Evolutionary conservation across 2,113 vertebrate species (phyloP), one percentile per base, ranked within the genome.

Genomic region (Narcine bancroftii): DNA sequence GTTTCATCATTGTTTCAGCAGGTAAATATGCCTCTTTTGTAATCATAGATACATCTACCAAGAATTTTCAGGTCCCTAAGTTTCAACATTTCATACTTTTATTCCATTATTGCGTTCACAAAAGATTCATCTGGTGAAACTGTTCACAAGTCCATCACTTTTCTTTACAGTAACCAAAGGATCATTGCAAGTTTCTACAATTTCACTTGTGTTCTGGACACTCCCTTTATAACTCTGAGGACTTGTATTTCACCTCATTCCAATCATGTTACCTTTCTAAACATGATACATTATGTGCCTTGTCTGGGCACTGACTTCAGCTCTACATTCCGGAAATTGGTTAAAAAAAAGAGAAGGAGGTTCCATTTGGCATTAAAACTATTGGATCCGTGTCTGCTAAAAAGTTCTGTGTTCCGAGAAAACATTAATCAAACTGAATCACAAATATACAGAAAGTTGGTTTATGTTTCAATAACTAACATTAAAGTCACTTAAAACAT

Each of bases 331-430:
- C 69, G 65, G 60, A 91, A 91, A 71, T 42, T 91, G 65, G 45
- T 13, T 21, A 71, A 69, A 45, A 66, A 66, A 77, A 36, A 7
- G 21, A 66, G 36, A 91, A 69, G 65, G 69, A 69, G 47, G 63
- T 91, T 91, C 89, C 89, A 91, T 71, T 91, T 91, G 89, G 89
- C 89, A 91, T 5, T 87, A 39, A 29, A 91, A 69, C 63, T 47
- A 69, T 39, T 69, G 11, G 89, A 91, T 91, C 71, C 89, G 24
- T 91, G 89, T 69, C 89, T 69, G 89, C 63, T 91, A 42, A 56
- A 89, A 89, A 42, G 56, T 89, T 45, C 45, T 69, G 89, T 71
- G 89, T 91, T 91, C 89, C 89, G 24, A 91, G 89, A 91, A 91
- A 47, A 36, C 81, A 87, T 87, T 87, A 63, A 87, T 87, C 81